Evolutionary conservation across 2,888 invertebrate species (phyloP).

Genomic region (Harpalus rufipes): DNA sequence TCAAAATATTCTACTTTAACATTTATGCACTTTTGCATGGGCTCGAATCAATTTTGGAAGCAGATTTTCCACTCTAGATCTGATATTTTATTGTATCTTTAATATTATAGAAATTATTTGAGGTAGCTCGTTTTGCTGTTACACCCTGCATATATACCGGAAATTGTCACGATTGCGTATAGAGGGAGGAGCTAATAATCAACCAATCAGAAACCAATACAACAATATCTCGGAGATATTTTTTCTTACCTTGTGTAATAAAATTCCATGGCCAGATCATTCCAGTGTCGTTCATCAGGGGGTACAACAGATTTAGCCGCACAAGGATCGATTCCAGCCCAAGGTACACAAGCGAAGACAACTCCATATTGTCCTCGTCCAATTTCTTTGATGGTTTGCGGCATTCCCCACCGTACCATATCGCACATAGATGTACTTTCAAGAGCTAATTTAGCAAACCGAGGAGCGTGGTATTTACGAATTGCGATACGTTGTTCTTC

Average conservation of each 20-base stretch:
- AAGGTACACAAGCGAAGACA: constrained; percentile 88
- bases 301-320: constrained; percentile 94
- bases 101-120: no score
- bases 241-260: constrained; percentile 87
- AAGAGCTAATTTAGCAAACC: constrained; percentile 88
- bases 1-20: no score
- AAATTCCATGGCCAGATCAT: constrained; percentile 94
- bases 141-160: no score
- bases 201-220: no score
- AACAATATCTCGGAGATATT: no score
- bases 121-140: no score
- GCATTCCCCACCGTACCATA: constrained; percentile 85
- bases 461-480: constrained; percentile 88
- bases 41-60: no score
- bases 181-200: no score
- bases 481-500: constrained; percentile 89
- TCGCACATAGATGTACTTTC: constrained; percentile 92
- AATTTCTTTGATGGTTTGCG: constrained; percentile 83
- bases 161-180: no score
- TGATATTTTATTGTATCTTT: no score
- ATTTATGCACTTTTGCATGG: no score
- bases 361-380: constrained; percentile 94
- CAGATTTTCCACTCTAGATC: no score
- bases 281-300: constrained; percentile 93
- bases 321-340: constrained; percentile 86